Evolutionary conservation across 2,113 vertebrate species (phyloP), one percentile per base, ranked within the genome.

Genomic region (Rhizomys pruinosus): DNA sequence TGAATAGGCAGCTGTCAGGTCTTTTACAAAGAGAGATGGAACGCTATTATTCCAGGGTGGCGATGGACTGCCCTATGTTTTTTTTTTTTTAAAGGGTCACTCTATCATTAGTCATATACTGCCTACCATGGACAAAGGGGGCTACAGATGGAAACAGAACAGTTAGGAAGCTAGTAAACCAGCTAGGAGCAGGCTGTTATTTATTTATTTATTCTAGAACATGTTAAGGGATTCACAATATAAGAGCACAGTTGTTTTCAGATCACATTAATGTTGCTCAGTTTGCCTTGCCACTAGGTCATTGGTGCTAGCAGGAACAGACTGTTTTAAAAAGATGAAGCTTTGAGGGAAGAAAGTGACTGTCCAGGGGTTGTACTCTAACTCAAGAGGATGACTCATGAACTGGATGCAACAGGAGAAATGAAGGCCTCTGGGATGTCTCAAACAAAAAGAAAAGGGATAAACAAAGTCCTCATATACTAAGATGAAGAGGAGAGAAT

Each of bases 11-110:
- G 52, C 42, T 17, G 8, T 79, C 34, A 55, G 71, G 71, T 87
- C 44, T 88, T 81, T 95, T 93, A 91, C 77, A 57, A 42, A 76
- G 59, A 17, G 39, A 52, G 27, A 68, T 23, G 29, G 64, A 68
- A 88, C 23, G 22, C n/a, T n/a, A n/a, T n/a, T n/a, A 44, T 79
- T 69, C 5, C 9, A 59, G 23, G 17, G 10, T 25, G 16, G 57
- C 23, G 47, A 78, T 34, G 34, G 39, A 23, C 47, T 69, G 39
- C 20, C 12, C 57, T 32, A 34, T 27, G 57, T 13, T 73, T n/a
- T n/a, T n/a, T n/a, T n/a, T n/a, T n/a, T n/a, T 89, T 61, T 80
- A 52, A 92, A 69, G 19, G 32, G 42, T 44, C 12, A 0, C 8
- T 23, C 44, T 55, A 71, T 25, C 34, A 52, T 27, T n/a, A 37